Percentiles rank a stretch among this genome's conserved stretches.
Conservation (phyloP, 2,113 vertebrate genomes). For the Osmerus eperlanus region DNA sequence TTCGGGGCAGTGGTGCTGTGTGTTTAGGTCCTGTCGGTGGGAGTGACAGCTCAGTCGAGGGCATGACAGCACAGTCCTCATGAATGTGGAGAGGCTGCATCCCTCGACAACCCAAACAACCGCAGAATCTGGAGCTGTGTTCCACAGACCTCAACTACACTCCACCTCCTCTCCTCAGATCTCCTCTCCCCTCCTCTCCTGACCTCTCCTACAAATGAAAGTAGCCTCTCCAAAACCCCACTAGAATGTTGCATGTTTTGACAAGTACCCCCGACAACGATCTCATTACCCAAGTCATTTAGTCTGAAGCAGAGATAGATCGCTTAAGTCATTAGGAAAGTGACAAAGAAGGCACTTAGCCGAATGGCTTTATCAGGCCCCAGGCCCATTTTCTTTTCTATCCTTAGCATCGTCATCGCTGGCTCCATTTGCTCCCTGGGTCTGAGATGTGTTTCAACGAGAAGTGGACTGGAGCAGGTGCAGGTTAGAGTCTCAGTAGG, state of each 20-base stretch:
- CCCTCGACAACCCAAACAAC: slow-evolving; percentile 48
- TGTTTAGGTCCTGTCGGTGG: slow-evolving; percentile 22
- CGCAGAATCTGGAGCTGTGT: background rate
- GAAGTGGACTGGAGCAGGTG: slow-evolving; percentile 21
- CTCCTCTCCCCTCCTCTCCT: too few relatives aligned
- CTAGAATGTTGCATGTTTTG: too few relatives aligned
- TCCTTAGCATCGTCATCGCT: background rate
- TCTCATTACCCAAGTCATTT: too few relatives aligned
- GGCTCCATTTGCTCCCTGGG: slow-evolving; percentile 20
- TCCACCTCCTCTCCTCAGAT: too few relatives aligned
- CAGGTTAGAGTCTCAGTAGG: slow-evolving; percentile 30
- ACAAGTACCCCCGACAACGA: too few relatives aligned
- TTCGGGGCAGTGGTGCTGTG: background rate
- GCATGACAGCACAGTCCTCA: slow-evolving; percentile 45
- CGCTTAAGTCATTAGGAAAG: background rate
- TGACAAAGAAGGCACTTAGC: background rate
- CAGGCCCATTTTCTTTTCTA: background rate
- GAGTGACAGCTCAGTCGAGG: slow-evolving; percentile 32
- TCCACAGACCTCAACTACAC: too few relatives aligned
- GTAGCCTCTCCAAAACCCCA: too few relatives aligned
- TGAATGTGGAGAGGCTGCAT: slow-evolving; percentile 51
- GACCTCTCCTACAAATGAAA: too few relatives aligned
- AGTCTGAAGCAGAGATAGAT: too few relatives aligned
- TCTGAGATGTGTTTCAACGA: slow-evolving; percentile 6
- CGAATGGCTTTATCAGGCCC: background rate